These are phyloP conservation scores for Calliphora vicina DNA, from an alignment of 1,140 invertebrate genomes.

Conservation along the genomic window DNA sequence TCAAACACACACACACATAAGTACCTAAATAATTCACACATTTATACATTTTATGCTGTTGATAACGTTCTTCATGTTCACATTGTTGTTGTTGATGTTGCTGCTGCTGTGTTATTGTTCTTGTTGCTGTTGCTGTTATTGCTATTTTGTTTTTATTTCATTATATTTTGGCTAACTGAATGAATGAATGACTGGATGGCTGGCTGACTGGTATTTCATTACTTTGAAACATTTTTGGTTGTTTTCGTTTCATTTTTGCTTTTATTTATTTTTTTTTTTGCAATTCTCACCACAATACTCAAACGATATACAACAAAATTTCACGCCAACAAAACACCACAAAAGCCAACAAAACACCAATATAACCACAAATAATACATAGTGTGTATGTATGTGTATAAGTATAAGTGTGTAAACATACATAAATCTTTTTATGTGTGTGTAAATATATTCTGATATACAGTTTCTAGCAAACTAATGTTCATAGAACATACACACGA, in stretches of 20 bases:
- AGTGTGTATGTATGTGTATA: neutral
- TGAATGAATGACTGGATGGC: neutral
- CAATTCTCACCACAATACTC: neutral
- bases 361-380: neutral
- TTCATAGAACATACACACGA: no score
- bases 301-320: conserved; percentile 10
- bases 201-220: conserved; percentile 12
- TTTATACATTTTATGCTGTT: neutral
- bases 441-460: neutral
- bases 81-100: neutral
- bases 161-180: conserved; percentile 9
- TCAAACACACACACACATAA: neutral
- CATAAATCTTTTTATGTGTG: neutral
- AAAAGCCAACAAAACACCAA: conserved; percentile 13
- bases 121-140: neutral
- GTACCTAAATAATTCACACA: neutral
- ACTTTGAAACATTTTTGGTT: conserved; percentile 5
- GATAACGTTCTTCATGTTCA: neutral
- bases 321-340: neutral
- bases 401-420: neutral
- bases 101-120: neutral
- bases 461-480: neutral
- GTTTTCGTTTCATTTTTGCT: neutral
- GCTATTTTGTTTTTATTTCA: neutral
- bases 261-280: neutral